A percentile compares a stretch with the other conserved stretches of the same genome.
Conservation (phyloP, 2,113 vertebrate species). For the Ochotona princeps region DNA sequence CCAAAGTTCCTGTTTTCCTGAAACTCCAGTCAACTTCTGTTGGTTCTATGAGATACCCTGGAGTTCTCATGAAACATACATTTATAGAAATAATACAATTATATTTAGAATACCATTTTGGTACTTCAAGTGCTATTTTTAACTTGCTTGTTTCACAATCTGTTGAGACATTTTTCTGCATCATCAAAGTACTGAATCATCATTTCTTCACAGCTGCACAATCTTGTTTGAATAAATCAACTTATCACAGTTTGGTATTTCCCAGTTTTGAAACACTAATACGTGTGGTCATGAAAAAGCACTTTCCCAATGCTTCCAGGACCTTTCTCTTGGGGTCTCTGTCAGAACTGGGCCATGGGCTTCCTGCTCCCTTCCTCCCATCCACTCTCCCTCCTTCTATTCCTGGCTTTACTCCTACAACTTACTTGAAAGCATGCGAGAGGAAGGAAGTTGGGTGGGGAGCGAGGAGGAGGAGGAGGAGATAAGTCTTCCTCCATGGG, state of each 20-base stretch:
- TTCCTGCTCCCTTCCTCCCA: too few species aligned
- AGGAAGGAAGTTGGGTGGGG: too few species aligned
- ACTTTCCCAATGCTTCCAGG: neutral
- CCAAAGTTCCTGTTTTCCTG: neutral
- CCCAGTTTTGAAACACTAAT: neutral
- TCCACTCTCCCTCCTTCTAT: too few species aligned
- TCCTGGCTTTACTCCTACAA: too few species aligned
- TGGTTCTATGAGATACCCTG: neutral
- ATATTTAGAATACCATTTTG: neutral
- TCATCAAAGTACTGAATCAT: neutral
- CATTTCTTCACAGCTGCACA: slow-evolving; percentile 1
- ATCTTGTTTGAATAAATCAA: slow-evolving; percentile 14
- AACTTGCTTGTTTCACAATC: neutral
- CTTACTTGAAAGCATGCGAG: too few species aligned
- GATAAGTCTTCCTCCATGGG: too few species aligned
- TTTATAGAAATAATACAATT: slow-evolving; percentile 12
- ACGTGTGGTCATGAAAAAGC: neutral
- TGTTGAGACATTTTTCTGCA: neutral
- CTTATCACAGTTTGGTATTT: slow-evolving; percentile 38
- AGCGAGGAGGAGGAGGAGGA: too few species aligned
- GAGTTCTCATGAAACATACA: neutral
- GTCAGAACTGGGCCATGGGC: neutral
- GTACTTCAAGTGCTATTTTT: neutral
- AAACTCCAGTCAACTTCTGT: neutral
- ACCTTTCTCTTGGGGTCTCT: neutral